Percentiles rank a stretch among this genome's conserved stretches.
phyloP scores from a whole-genome alignment of 2,888 invertebrate species.

The Eulithis testata region DNA sequence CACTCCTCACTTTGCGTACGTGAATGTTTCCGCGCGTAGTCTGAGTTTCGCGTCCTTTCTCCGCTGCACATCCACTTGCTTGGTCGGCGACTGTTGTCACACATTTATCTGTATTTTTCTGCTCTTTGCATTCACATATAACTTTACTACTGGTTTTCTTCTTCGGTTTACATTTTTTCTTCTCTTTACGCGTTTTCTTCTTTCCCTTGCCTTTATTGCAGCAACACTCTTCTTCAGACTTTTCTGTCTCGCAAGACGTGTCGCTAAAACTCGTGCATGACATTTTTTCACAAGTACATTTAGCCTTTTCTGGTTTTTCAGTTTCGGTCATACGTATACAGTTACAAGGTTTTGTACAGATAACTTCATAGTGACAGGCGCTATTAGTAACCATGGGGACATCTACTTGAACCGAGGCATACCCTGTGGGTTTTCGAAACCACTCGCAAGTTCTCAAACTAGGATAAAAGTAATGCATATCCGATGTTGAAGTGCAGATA shows the following conservation, averaged over 20 bases:
- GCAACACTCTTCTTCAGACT: slow-evolving; percentile 9
- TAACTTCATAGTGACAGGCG: slow-evolving; percentile 38
- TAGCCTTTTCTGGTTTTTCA: slow-evolving; percentile 13
- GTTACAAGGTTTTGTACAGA: slow-evolving; percentile 48
- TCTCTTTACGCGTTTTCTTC: slow-evolving; percentile 17
- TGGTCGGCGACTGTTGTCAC: slow-evolving; percentile 54
- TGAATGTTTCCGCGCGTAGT: slow-evolving; percentile 28
- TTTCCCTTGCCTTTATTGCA: slow-evolving; percentile 10
- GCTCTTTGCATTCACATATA: slow-evolving; percentile 39
- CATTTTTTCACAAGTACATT: slow-evolving; percentile 11
- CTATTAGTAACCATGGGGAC: slow-evolving; percentile 40
- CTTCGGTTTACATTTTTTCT: slow-evolving; percentile 20
- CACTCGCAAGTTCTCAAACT: slow-evolving; percentile 46
- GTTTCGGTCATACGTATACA: slow-evolving; percentile 39
- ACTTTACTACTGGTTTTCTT: slow-evolving; percentile 19
- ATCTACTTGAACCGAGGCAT: slow-evolving; percentile 55
- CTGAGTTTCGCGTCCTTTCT: slow-evolving; percentile 46
- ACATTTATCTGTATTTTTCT: slow-evolving; percentile 47
- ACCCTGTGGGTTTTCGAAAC: slow-evolving; percentile 36
- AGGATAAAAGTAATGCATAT: slow-evolving; percentile 70
- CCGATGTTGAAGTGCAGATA: slow-evolving; percentile 70
- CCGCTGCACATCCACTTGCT: slow-evolving; percentile 41
- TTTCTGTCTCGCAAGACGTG: slow-evolving; percentile 31
- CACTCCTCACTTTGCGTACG: slow-evolving; percentile 12
- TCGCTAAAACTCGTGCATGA: slow-evolving; percentile 22